Conservation (phyloP, 2,797 vertebrate species). For the Sparus aurata region DNA sequence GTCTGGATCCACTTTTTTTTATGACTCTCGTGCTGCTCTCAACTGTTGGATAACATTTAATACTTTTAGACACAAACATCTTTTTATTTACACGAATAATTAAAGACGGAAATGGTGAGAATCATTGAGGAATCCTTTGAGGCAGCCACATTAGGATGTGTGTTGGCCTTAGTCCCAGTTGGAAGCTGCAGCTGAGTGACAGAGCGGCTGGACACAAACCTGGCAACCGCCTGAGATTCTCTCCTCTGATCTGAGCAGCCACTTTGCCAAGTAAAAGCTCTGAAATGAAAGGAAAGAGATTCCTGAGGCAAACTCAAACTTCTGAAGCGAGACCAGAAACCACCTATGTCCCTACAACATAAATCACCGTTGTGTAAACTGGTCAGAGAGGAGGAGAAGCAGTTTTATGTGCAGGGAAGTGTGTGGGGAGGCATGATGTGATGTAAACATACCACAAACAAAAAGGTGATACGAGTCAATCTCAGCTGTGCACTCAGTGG, state of each 20-base stretch:
- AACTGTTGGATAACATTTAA: neutral
- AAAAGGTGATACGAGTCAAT: neutral
- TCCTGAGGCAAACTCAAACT: slow-evolving; percentile 63
- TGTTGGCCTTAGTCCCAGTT: slow-evolving; percentile 51
- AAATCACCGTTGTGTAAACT: slow-evolving; percentile 35
- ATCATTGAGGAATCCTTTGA: slow-evolving; percentile 27
- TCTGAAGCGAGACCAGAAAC: slow-evolving; percentile 44
- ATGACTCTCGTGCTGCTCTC: neutral
- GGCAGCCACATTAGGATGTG: slow-evolving; percentile 37
- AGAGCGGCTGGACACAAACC: slow-evolving; percentile 52
- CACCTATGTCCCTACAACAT: slow-evolving; percentile 17
- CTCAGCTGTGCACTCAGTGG: neutral
- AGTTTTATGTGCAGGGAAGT: slow-evolving; percentile 26
- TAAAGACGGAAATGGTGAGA: slow-evolving; percentile 16
- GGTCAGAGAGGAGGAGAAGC: slow-evolving; percentile 8
- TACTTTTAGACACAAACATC: slow-evolving; percentile 14
- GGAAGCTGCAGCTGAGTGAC: slow-evolving; percentile 51
- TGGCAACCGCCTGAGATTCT: slow-evolving; percentile 52
- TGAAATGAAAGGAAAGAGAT: slow-evolving; percentile 63
- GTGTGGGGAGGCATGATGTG: neutral
- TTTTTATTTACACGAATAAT: neutral
- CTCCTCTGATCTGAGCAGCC: slow-evolving; percentile 62
- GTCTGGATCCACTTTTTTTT: neutral
- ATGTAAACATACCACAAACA: slow-evolving; percentile 18
- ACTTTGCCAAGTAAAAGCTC: slow-evolving; percentile 68